Percentiles rank a stretch among this genome's conserved stretches.
These are phyloP conservation scores for Morus bassanus DNA, from an alignment of 2,797 vertebrate genomes.

Conservation along the genomic window DNA sequence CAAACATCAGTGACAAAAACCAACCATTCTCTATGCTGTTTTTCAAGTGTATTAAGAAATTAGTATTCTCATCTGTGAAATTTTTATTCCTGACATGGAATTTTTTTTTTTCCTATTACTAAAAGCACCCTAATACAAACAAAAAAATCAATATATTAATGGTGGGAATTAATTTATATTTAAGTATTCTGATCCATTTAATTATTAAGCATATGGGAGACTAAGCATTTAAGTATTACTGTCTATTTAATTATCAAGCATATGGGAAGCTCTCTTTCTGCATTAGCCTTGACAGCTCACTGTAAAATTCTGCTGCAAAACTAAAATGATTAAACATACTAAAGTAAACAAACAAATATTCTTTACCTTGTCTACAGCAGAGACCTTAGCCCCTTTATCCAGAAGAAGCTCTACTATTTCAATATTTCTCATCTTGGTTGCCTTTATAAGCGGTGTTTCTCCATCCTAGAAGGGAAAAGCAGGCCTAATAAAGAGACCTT, in stretches of 20 bases:
- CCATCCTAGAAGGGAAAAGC: slow-evolving; percentile 81
- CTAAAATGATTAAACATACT: neutral
- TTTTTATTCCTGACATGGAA: neutral
- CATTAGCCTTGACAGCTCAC: neutral
- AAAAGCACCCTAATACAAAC: neutral
- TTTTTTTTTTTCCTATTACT: neutral
- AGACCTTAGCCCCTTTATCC: slow-evolving; percentile 96
- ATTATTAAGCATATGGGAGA: neutral
- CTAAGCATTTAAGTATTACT: neutral
- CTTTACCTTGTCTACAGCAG: slow-evolving; percentile 91
- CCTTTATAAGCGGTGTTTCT: slow-evolving; percentile 94
- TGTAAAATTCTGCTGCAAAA: neutral
- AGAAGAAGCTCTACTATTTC: slow-evolving; percentile 95
- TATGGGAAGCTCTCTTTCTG: neutral
- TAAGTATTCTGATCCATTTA: neutral
- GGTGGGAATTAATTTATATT: neutral
- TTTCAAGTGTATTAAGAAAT: neutral
- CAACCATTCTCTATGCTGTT: neutral
- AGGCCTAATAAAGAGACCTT: neutral
- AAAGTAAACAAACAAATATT: neutral
- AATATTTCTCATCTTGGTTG: slow-evolving; percentile 97
- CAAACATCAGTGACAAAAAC: neutral
- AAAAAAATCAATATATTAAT: neutral
- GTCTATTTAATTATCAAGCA: neutral
- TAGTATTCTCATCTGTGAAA: neutral